Evolutionary conservation across 2,113 vertebrate genomes (phyloP), one percentile per base, ranked within the genome.

Genomic region (Periophthalmodon schlosseri): DNA sequence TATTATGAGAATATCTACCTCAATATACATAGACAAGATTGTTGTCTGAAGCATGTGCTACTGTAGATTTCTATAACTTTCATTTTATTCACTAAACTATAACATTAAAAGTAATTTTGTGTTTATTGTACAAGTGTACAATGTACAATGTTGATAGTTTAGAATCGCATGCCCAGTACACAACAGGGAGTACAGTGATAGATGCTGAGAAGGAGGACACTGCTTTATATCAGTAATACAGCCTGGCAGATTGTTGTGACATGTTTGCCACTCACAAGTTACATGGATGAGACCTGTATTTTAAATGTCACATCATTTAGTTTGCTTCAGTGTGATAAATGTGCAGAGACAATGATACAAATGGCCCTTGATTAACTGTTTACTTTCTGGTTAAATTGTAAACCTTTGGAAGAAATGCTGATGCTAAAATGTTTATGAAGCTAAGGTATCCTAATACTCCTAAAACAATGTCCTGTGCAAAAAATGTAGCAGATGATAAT

Each of bases 241-340:
- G 49, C 49, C 49, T 52, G 5, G 16, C 49, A 50, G 49, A 50
- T 50, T 50, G 18, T 50, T 50, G 49, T 50, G 49, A 50, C 57
- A 28, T 28, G 21, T 28, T 60, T 60, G 57, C 13, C 34, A 47
- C 21, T 66, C 49, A 78, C 47, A 60, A 15, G 23, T 24, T 5
- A 60, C 4, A 60, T 61, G 13, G 24, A 23, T n/a, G 58, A 23
- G 12, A 61, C 13, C 57, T 60, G 21, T 2, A 14, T 23, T 23
- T 60, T 60, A 60, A 14, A 15, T 28, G 57, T 60, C 57, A 60
- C 23, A 60, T 60, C 13, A 0, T 65, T 65, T 65, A 6, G 18
- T 64, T 64, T 36, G 61, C 61, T 39, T 65, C 61, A 39, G 18
- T 65, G 18, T 65, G 18, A 65, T 65, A 36, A 65, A 20, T 8